Conservation (phyloP, 30 jellyfish, hydroid and myxozoan species). For the Sanderia malayensis region DNA sequence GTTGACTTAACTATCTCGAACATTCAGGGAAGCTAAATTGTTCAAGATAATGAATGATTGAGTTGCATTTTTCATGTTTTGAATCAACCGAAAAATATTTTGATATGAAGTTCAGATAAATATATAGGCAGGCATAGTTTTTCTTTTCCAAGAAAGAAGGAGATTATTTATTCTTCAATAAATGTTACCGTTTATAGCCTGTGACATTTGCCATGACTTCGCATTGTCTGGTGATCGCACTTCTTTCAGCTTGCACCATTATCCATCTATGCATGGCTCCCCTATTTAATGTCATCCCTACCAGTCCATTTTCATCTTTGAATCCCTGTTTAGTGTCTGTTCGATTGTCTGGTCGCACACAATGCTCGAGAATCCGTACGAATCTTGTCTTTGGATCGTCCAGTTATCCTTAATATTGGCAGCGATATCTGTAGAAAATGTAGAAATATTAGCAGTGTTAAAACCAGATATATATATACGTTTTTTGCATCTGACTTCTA, state of each 20-base stretch:
- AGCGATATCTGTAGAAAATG: constrained; percentile 33
- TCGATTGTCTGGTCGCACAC: constrained; percentile 70
- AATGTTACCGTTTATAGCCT: constrained; percentile 38
- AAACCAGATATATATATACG: too few species aligned
- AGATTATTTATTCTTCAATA: too few species aligned
- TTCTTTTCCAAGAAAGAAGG: too few species aligned
- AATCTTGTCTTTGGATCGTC: constrained; percentile 65
- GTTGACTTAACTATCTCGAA: too few species aligned
- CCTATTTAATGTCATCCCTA: constrained; percentile 66
- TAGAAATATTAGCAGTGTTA: too few species aligned
- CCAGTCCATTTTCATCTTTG: constrained; percentile 65
- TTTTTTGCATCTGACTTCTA: not conserved
- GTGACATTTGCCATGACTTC: constrained; percentile 53
- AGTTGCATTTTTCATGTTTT: too few species aligned
- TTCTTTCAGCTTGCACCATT: constrained; percentile 53
- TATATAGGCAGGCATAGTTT: too few species aligned
- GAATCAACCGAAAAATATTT: too few species aligned
- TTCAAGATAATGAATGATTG: too few species aligned
- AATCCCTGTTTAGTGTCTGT: constrained; percentile 69
- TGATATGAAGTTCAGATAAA: too few species aligned
- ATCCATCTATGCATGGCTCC: constrained; percentile 69
- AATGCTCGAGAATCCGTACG: constrained; percentile 54
- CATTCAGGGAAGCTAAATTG: too few species aligned
- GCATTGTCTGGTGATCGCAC: constrained; percentile 49
- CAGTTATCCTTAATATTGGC: constrained; percentile 26